Base-by-base conservation (phyloP, 2,888 invertebrate genomes). In the Conomelus anceps region DNA sequence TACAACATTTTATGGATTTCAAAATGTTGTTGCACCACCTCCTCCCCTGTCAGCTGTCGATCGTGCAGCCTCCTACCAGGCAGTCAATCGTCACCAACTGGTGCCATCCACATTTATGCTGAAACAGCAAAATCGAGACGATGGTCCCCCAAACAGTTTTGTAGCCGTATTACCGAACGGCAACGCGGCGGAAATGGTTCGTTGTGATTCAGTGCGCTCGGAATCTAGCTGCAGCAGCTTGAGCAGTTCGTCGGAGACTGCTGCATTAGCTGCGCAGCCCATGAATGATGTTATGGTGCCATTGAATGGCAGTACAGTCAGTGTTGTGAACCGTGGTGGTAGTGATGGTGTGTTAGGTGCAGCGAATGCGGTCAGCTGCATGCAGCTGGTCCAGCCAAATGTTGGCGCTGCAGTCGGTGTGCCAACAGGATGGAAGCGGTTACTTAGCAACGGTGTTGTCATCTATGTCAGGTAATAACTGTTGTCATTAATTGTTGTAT, bases 401-500 rank as follows among this genome's bases (percentile, higher is more conserved):
- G 92, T 92, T 89, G 92, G 92, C 88, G 92, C 93, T 90, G 92
- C 93, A 90, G 93, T 95, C 90, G 92, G 95, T 92, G 95, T 96
- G 92, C 97, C 97, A 91, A 95, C 95, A 92, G 97, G 97, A 91
- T 97, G 97, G 97, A 96, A 96, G 93, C 94, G 97, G 93, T 94
- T 96, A 91, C 94, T 95, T 92, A 95, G 95, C 93, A 96, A 96
- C 93, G 96, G 96, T 92, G 95, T 95, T 93, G 94, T 97, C 93
- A 95, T 96, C 92, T 97, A 97, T 94, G 95, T 96, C 93, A 97
- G 97, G 97, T 97, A 93, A 94, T 94, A 93, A 89, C 22, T 84
- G 88, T 87, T 13, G 34, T 89, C 22, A 29, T 24, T 84, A 23
- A 13, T 22, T 89, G 26, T 88, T 13, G 17, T 41, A 41, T 41